A percentile compares a stretch with the other conserved stretches of the same genome.
phyloP scores from a whole-genome alignment of 2,888 invertebrate genomes.

The Criorhina ranunculi region DNA sequence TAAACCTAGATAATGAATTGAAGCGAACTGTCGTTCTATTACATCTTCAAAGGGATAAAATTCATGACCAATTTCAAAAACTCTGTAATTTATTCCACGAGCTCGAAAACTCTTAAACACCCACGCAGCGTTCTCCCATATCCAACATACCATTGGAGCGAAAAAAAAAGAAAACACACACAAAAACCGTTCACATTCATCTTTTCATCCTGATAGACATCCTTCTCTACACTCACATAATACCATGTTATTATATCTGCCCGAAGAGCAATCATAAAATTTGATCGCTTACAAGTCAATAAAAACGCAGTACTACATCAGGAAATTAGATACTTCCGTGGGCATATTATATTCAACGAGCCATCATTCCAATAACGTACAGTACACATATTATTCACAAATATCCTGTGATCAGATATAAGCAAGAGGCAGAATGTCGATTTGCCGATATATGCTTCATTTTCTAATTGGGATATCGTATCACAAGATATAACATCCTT shows the following conservation, averaged over 20 bases:
- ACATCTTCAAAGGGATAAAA: too few species aligned
- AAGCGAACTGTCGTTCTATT: too few species aligned
- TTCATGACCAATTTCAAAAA: too few species aligned
- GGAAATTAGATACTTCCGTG: conserved; percentile 49
- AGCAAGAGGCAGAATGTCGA: not conserved
- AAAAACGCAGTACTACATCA: conserved; percentile 51
- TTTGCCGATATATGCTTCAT: conserved; percentile 4
- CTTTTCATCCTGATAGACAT: not conserved
- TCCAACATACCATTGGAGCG: too few species aligned
- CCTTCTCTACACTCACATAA: not conserved
- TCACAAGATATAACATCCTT: conserved; percentile 1
- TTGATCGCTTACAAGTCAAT: conserved; percentile 55
- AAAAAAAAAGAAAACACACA: not conserved
- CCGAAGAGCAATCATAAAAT: conserved; percentile 42
- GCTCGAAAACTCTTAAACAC: too few species aligned
- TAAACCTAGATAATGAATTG: too few species aligned
- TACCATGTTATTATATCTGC: conserved; percentile 27
- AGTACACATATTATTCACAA: conserved; percentile 21
- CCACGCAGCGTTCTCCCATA: too few species aligned
- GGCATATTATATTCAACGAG: conserved; percentile 12
- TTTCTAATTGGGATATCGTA: conserved; percentile 38
- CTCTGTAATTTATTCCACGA: too few species aligned
- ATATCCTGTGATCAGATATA: conserved; percentile 32
- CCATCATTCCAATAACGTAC: not conserved
- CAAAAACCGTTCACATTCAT: not conserved